A percentile compares a stretch with the other conserved stretches of the same genome.
These are phyloP conservation scores for Melitaea athalia DNA, from an alignment of 2,888 invertebrate species.

Conservation along the genomic window DNA sequence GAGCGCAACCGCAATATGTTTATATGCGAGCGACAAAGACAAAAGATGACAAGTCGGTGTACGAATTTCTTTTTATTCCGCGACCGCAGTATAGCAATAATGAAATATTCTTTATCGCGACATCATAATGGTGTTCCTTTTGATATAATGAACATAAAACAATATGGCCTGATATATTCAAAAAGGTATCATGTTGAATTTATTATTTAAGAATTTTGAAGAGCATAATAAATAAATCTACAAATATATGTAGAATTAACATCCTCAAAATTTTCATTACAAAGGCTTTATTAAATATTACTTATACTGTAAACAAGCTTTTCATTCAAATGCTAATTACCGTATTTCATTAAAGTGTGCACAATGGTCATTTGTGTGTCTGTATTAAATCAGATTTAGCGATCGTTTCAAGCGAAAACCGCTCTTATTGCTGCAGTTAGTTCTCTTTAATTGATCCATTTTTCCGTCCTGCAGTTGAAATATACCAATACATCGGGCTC, in stretches of 20 bases:
- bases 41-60: no score
- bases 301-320: background rate
- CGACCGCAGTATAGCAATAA: no score
- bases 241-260: background rate
- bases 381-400: background rate
- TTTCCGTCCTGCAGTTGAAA: conserved; percentile 18
- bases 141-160: no score
- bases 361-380: background rate
- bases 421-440: background rate
- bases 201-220: no score
- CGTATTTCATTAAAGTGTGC: background rate
- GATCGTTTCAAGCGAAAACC: background rate
- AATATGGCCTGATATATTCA: no score
- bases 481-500: conserved; percentile 22
- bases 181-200: no score
- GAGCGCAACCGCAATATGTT: no score
- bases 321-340: background rate
- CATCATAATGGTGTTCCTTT: no score
- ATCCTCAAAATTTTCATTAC: background rate
- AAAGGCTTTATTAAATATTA: no score
- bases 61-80: no score
- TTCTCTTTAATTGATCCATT: conserved; percentile 7
- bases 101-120: no score
- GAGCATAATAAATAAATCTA: background rate
- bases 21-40: no score